Percentiles rank a stretch among this genome's conserved stretches.
These are phyloP conservation scores for Parelbella ahira DNA, from an alignment of 2,888 invertebrate species.

Conservation along the genomic window DNA sequence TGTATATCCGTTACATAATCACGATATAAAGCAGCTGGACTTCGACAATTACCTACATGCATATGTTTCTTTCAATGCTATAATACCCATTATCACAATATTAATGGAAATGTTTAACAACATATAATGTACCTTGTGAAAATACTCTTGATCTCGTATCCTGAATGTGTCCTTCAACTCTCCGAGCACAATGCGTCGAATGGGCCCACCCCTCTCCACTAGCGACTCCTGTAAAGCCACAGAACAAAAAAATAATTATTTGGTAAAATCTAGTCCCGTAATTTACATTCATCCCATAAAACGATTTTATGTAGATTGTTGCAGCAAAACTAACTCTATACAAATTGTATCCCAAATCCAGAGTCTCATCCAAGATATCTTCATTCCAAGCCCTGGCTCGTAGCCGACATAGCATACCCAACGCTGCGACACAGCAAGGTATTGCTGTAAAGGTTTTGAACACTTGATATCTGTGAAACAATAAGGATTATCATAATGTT, in stretches of 20 bases:
- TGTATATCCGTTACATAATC: too few species aligned
- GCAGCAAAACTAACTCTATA: constrained; percentile 58
- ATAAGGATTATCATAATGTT: too few species aligned
- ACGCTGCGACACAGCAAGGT: constrained; percentile 59
- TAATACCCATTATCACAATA: too few species aligned
- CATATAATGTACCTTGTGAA: constrained; percentile 66
- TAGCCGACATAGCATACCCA: constrained; percentile 53
- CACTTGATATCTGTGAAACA: constrained; percentile 63
- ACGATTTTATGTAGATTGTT: too few species aligned
- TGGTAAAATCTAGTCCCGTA: too few species aligned
- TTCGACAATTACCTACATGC: too few species aligned
- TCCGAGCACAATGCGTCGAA: constrained; percentile 60
- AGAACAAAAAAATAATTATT: too few species aligned
- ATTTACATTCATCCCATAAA: too few species aligned
- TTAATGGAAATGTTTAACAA: too few species aligned
- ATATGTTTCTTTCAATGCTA: too few species aligned
- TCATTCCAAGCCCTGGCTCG: constrained; percentile 68
- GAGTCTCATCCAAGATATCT: constrained; percentile 61
- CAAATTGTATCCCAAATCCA: constrained; percentile 62
- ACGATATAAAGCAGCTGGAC: too few species aligned
- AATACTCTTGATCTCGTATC: constrained; percentile 57
- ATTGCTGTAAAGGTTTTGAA: constrained; percentile 61
- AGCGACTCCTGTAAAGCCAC: constrained; percentile 68
- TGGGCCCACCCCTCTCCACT: constrained; percentile 57
- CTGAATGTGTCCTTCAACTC: constrained; percentile 60